Base-by-base conservation (phyloP, 1,140 invertebrate genomes). In the Formica exsecta region DNA sequence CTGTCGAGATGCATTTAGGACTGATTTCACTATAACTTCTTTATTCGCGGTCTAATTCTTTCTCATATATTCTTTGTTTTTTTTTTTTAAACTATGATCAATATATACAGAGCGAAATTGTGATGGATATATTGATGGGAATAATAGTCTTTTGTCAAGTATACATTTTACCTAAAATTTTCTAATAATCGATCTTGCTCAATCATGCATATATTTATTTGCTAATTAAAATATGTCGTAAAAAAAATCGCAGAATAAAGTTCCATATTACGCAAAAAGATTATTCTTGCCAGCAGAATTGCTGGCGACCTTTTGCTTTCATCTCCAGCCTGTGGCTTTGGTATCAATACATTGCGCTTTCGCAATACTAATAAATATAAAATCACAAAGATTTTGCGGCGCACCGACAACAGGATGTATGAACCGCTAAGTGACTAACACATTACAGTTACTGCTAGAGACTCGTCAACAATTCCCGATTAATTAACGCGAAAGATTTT, bases 1-100 rank as follows among this genome's bases (percentile, higher is more conserved):
- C 44, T 41, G 19, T 59, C 29, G 38, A 73, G 57, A 61, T 41
- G 51, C 25, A 32, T 83, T 73, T 83, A 83, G 62, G n/a, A n/a
- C 61, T n/a, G n/a, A n/a, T n/a, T n/a, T n/a, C n/a, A n/a, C n/a
- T n/a, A 32, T 36, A 19, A 44, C 16, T 29, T 54, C 59, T 59
- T 32, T 68, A 16, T 25, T 48, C 36, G n/a, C 22, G 38, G 22
- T 25, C 11, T 44, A 59, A n/a, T 25, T 41, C 38, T 36, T 19
- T 61, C 38, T n/a, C 22, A 61, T 13, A 75, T 22, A 64, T 25
- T 65, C 22, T n/a, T 7, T 11, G n/a, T 32, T 44, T 65, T 29
- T 76, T 4, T n/a, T n/a, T n/a, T n/a, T n/a, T 22, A 41, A 61
- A 29, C 5, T 13, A 6, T 41, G 8, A 59, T 57, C 16, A 32